Conservation (phyloP, 2,888 invertebrate genomes). For the Melikaiella ostensackeni region DNA sequence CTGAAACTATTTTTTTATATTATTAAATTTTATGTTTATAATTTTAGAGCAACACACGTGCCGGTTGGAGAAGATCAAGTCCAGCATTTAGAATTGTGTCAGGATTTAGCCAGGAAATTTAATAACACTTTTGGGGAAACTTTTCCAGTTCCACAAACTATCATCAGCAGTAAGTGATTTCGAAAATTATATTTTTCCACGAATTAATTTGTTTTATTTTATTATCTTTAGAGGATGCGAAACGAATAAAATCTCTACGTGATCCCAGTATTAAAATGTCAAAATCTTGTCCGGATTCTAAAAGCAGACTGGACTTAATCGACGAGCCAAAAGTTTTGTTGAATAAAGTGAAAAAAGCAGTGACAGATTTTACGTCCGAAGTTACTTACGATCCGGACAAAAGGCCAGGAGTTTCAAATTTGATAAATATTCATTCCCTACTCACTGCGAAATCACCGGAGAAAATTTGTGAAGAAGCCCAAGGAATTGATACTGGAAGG, state of each 20-base stretch:
- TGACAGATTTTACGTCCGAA: constrained; percentile 92
- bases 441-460: constrained; percentile 83
- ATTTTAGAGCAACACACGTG: constrained; percentile 89
- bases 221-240: constrained; percentile 78
- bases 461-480: constrained; percentile 84
- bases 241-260: constrained; percentile 88
- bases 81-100: constrained; percentile 91
- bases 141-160: constrained; percentile 87
- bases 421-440: constrained; percentile 90
- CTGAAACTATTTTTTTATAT: no score
- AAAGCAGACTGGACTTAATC: constrained; percentile 87
- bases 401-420: constrained; percentile 93
- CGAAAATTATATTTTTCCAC: constrained; percentile 9
- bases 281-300: constrained; percentile 91
- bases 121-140: constrained; percentile 86
- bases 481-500: constrained; percentile 85
- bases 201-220: constrained; percentile 32
- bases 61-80: constrained; percentile 97
- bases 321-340: constrained; percentile 86
- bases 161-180: constrained; percentile 80
- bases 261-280: constrained; percentile 98
- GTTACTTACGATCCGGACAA: constrained; percentile 88
- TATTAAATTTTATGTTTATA: background rate
- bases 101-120: constrained; percentile 89
- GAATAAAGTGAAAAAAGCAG: constrained; percentile 89